Percentiles rank a stretch among this genome's conserved stretches.
Conservation (phyloP, 1,140 invertebrate species). For the Diprion similis region DNA sequence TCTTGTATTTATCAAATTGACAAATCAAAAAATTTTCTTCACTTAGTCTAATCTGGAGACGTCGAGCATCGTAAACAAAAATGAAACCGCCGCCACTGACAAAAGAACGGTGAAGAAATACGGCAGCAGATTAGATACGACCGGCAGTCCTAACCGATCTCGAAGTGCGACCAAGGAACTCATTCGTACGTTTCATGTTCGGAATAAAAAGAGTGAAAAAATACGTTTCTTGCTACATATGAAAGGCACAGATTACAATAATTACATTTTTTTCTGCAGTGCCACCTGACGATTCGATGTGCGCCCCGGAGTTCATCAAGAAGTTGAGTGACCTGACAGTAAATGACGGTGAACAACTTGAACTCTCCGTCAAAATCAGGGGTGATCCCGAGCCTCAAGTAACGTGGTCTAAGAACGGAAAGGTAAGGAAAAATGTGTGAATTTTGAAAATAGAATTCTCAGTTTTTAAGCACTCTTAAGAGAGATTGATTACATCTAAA, state of each 20-base stretch:
- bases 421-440: constrained; percentile 51
- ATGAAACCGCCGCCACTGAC: constrained; percentile 37
- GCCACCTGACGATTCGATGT: constrained; percentile 85
- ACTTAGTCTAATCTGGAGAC: constrained; percentile 13
- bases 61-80: constrained; percentile 21
- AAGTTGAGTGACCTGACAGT: constrained; percentile 74
- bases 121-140: constrained; percentile 74
- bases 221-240: constrained; percentile 8
- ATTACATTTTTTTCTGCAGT: constrained; percentile 62
- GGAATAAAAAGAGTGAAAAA: constrained; percentile 15
- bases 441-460: too few relatives aligned
- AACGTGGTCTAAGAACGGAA: constrained; percentile 84
- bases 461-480: too few relatives aligned
- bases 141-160: constrained; percentile 79
- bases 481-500: too few relatives aligned
- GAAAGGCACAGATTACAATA: constrained; percentile 19
- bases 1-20: too few relatives aligned
- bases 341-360: constrained; percentile 82
- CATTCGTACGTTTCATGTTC: constrained; percentile 70
- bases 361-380: constrained; percentile 79
- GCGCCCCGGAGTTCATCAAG: constrained; percentile 80
- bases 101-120: constrained; percentile 77
- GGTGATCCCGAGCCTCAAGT: constrained; percentile 93
- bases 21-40: constrained; percentile 19
- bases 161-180: constrained; percentile 90